These are phyloP conservation scores for Pyrgus malvae DNA, from an alignment of 2,888 invertebrate species.

Conservation along the genomic window DNA sequence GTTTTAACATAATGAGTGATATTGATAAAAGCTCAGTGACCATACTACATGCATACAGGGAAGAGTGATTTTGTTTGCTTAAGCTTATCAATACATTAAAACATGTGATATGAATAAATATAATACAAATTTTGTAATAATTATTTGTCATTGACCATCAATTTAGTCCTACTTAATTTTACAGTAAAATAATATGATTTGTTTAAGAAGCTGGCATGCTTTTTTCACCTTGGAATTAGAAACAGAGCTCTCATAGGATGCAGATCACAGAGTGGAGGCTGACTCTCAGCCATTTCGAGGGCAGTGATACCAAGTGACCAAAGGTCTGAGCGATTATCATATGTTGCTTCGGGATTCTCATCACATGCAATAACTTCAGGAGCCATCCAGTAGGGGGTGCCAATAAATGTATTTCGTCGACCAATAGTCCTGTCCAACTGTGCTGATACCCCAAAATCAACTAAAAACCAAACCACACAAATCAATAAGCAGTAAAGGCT, in stretches of 20 bases:
- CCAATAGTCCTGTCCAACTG: constrained; percentile 99
- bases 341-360: constrained; percentile 99
- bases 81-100: not conserved
- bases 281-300: constrained; percentile 99
- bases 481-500: not conserved
- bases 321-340: constrained; percentile 97
- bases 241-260: constrained; percentile 99
- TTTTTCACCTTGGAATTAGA: constrained; percentile 89
- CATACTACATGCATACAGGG: not conserved
- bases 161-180: not conserved
- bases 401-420: constrained; percentile 99
- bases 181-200: not conserved
- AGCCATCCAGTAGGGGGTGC: constrained; percentile 99
- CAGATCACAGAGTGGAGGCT: constrained; percentile 99
- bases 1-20: not conserved
- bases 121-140: not conserved
- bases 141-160: not conserved
- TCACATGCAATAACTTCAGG: constrained; percentile 99
- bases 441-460: constrained; percentile 99
- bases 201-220: not conserved
- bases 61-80: not conserved
- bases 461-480: constrained; percentile 66
- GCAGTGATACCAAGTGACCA: constrained; percentile 98
- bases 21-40: not conserved
- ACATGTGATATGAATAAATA: not conserved